Evolutionary conservation across 2,797 vertebrate species (phyloP).

Genomic region (Siniperca scherzeri): DNA sequence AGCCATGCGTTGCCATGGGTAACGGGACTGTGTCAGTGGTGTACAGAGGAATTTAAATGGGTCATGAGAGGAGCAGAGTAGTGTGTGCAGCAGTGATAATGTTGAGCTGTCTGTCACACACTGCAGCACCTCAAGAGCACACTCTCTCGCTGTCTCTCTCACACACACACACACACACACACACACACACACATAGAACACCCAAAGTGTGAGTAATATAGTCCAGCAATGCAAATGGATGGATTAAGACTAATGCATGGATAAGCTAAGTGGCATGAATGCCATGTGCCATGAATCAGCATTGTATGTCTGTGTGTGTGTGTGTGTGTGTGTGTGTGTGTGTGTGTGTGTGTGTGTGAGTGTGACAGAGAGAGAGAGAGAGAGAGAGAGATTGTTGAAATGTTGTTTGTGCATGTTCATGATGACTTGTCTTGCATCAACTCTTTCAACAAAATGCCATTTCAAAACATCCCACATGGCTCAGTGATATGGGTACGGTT

Average conservation of each 20-base stretch:
- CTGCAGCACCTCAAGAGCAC: conserved; percentile 1
- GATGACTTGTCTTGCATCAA: too few species aligned
- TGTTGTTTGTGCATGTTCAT: background rate
- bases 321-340: background rate
- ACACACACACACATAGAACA: conserved; percentile 18
- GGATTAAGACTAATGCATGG: conserved; percentile 38
- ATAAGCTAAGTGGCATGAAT: conserved; percentile 16
- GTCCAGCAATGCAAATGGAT: conserved; percentile 30
- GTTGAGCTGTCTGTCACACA: conserved; percentile 52
- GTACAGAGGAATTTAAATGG: conserved; percentile 65
- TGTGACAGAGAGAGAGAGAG: too few species aligned
- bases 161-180: conserved; percentile 5
- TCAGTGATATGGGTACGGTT: too few species aligned
- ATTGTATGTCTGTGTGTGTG: background rate
- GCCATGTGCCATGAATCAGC: conserved; percentile 21
- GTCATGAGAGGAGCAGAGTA: conserved; percentile 57
- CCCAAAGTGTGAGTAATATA: conserved; percentile 28
- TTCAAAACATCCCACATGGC: too few species aligned
- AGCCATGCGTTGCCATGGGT: conserved; percentile 50
- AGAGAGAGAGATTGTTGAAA: background rate
- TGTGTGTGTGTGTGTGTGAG: background rate
- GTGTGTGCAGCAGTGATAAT: conserved; percentile 67
- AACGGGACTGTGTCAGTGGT: conserved; percentile 41
- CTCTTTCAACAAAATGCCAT: too few species aligned
- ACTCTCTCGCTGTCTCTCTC: background rate